These are phyloP conservation scores for Noturus placidus DNA, from an alignment of 2,113 vertebrate genomes.

Conservation along the genomic window DNA sequence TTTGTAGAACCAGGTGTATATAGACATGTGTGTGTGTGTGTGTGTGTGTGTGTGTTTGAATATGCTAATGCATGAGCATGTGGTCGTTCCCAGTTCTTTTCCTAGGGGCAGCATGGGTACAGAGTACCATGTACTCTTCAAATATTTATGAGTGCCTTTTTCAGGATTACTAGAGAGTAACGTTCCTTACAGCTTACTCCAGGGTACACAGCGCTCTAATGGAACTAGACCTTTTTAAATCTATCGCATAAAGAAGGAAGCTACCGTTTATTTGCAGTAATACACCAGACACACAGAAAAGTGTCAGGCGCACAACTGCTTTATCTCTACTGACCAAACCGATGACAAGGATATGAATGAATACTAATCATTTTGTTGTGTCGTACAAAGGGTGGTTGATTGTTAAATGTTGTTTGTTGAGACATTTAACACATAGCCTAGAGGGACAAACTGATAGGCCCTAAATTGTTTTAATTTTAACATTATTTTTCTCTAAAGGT, in stretches of 20 bases:
- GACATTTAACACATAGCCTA: too few species aligned
- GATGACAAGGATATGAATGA: background rate
- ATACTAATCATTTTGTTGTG: background rate
- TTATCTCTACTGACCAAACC: background rate
- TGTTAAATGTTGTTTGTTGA: background rate
- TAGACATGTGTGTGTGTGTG: background rate
- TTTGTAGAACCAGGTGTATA: background rate
- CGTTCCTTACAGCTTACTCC: slow-evolving; percentile 41
- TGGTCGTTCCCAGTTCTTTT: slow-evolving; percentile 7
- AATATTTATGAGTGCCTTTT: slow-evolving; percentile 57
- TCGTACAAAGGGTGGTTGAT: background rate
- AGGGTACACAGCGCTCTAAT: background rate
- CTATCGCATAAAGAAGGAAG: background rate
- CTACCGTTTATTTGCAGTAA: background rate
- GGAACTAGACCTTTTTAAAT: background rate
- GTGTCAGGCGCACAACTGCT: background rate
- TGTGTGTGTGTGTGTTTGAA: slow-evolving; percentile 1
- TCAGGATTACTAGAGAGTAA: slow-evolving; percentile 48
- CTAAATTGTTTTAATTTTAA: background rate
- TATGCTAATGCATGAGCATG: slow-evolving; percentile 10
- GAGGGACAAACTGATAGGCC: background rate
- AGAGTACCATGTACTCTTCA: slow-evolving; percentile 40
- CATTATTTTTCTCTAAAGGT: background rate
- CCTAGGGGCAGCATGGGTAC: background rate
- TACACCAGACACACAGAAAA: background rate